Conservation (phyloP, 2,888 invertebrate species). For the Bimastos eiseni region DNA sequence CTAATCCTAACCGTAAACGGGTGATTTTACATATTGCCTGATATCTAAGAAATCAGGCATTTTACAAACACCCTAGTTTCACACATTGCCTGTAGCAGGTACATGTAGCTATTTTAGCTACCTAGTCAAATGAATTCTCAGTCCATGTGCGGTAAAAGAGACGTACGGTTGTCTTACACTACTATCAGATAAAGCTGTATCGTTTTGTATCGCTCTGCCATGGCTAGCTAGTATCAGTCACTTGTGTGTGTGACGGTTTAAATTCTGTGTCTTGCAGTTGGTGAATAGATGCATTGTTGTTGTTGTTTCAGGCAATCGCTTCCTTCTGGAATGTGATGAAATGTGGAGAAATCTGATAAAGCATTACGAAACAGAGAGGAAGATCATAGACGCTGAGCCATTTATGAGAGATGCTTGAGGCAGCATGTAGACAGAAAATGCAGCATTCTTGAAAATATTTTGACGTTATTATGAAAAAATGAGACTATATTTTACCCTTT, state of each 20-base stretch:
- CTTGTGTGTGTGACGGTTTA: not conserved
- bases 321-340: conserved; percentile 28
- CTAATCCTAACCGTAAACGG: too few relatives aligned
- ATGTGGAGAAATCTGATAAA: conserved; percentile 23
- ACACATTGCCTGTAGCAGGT: too few relatives aligned
- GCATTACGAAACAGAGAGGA: not conserved
- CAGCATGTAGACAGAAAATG: not conserved
- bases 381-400: not conserved
- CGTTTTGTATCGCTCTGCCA: not conserved
- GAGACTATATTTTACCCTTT: too few relatives aligned
- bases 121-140: too few relatives aligned
- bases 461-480: not conserved
- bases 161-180: too few relatives aligned
- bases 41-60: too few relatives aligned
- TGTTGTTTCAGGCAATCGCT: conserved; percentile 28
- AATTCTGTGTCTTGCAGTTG: not conserved
- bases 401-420: not conserved
- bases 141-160: too few relatives aligned
- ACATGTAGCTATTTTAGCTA: too few relatives aligned
- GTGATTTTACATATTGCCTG: too few relatives aligned
- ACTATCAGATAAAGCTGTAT: too few relatives aligned
- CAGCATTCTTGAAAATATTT: not conserved
- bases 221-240: not conserved
- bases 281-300: not conserved
- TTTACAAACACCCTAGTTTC: too few relatives aligned